Conservation (phyloP, 2,888 invertebrate species). For the Caenorhabditis imperialis region DNA sequence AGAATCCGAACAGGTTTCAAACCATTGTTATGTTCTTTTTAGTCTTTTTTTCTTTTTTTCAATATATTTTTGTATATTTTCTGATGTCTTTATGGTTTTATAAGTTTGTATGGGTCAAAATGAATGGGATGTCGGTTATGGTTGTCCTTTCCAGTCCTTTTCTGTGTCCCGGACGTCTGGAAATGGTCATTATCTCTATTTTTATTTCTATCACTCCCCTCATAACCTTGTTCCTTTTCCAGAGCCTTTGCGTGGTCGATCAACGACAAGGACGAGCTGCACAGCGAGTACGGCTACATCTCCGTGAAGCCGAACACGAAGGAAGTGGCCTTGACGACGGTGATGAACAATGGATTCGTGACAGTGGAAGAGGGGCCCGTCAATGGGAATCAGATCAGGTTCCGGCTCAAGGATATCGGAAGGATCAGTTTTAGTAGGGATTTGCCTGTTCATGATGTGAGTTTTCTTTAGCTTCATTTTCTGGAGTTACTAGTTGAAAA, state of each 20-base stretch:
- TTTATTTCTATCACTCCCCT: not conserved
- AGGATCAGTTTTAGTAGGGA: constrained; percentile 78
- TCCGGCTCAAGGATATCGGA: constrained; percentile 76
- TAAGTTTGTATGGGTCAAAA: no score
- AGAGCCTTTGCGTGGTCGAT: constrained; percentile 78
- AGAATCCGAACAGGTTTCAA: constrained; percentile 52
- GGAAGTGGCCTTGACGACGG: constrained; percentile 75
- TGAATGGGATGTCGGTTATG: no score
- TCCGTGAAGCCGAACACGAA: constrained; percentile 71
- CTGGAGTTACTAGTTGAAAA: not conserved
- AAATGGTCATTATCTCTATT: constrained; percentile 4
- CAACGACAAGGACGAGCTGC: constrained; percentile 76
- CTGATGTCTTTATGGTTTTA: not conserved
- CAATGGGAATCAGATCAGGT: constrained; percentile 66
- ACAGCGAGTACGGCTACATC: constrained; percentile 77
- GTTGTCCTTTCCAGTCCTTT: not conserved
- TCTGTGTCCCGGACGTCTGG: constrained; percentile 7
- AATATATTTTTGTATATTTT: constrained; percentile 5
- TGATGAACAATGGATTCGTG: constrained; percentile 78
- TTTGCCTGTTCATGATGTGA: constrained; percentile 77
- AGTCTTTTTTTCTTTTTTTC: constrained; percentile 4
- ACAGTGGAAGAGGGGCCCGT: constrained; percentile 77
- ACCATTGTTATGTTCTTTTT: constrained; percentile 4
- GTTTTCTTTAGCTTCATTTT: constrained; percentile 47
- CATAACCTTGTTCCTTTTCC: not conserved